Conservation (phyloP, 2,113 vertebrate species). For the Neopipo cinnamomea region DNA sequence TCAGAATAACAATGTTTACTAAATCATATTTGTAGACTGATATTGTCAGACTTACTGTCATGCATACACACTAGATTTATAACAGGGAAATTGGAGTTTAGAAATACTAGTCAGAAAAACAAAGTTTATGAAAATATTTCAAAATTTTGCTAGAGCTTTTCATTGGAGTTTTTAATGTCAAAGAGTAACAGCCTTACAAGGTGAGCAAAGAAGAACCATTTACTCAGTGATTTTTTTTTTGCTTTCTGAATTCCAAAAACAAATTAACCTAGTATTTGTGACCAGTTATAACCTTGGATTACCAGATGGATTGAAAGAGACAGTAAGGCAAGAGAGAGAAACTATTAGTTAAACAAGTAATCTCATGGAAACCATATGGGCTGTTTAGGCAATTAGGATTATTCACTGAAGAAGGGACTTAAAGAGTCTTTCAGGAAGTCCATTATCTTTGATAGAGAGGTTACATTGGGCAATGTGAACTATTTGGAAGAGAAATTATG, state of each 20-base stretch:
- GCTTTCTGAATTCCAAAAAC: background rate
- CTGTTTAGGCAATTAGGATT: constrained; percentile 56
- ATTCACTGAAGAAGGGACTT: constrained; percentile 23
- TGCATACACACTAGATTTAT: background rate
- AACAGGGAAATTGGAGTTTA: background rate
- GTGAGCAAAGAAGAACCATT: background rate
- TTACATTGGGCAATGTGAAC: background rate
- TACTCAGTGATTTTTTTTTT: background rate
- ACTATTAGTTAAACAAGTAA: constrained; percentile 50
- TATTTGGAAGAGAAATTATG: background rate
- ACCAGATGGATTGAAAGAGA: constrained; percentile 49
- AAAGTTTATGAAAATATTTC: background rate
- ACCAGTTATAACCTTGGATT: constrained; percentile 14
- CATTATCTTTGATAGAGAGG: constrained; percentile 48
- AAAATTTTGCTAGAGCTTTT: background rate
- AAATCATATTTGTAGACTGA: background rate
- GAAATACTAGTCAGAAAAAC: background rate
- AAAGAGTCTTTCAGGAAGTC: constrained; percentile 27
- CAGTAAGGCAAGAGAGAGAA: constrained; percentile 24
- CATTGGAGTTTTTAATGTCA: background rate
- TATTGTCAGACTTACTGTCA: background rate
- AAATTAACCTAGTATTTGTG: constrained; percentile 10
- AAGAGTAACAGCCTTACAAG: background rate
- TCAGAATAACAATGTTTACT: constrained; percentile 4
- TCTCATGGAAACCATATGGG: constrained; percentile 50